Conservation (phyloP, 2,888 invertebrate genomes). For the Ommatoiulus sabulosus region DNA sequence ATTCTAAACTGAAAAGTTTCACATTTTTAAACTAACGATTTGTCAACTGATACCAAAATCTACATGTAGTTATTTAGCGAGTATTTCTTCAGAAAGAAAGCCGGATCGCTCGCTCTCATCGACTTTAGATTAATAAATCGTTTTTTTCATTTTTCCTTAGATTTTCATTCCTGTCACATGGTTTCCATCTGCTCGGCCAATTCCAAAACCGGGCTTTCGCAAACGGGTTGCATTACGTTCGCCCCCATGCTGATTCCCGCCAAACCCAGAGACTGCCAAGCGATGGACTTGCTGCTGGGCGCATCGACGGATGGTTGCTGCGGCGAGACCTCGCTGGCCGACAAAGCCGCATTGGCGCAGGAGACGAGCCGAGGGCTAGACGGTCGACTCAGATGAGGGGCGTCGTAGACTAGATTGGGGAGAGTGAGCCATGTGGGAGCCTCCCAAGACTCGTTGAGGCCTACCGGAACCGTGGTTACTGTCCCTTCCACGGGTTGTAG, state of each 20-base stretch:
- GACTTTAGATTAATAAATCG: background rate
- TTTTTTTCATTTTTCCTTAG: background rate
- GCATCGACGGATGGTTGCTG: background rate
- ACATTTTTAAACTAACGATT: background rate
- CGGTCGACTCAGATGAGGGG: background rate
- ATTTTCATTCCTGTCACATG: slow-evolving; percentile 47
- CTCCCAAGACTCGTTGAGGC: background rate
- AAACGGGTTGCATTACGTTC: slow-evolving; percentile 58
- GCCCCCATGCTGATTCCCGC: slow-evolving; percentile 23
- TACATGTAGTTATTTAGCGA: background rate
- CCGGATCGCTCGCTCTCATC: background rate
- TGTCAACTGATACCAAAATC: background rate
- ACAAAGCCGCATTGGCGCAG: background rate
- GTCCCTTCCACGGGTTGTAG: background rate
- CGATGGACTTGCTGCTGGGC: background rate
- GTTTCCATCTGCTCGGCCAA: slow-evolving; percentile 59
- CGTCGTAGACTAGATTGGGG: slow-evolving; percentile 39
- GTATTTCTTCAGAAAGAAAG: background rate
- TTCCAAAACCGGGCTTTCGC: slow-evolving; percentile 58
- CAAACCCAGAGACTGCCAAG: slow-evolving; percentile 54
- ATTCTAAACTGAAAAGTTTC: background rate
- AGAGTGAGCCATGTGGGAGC: background rate
- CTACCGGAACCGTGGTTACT: background rate
- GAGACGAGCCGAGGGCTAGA: slow-evolving; percentile 18
- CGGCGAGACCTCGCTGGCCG: background rate